Evolutionary conservation across 1,140 invertebrate genomes (phyloP).

Genomic region (Adelges cooleyi): DNA sequence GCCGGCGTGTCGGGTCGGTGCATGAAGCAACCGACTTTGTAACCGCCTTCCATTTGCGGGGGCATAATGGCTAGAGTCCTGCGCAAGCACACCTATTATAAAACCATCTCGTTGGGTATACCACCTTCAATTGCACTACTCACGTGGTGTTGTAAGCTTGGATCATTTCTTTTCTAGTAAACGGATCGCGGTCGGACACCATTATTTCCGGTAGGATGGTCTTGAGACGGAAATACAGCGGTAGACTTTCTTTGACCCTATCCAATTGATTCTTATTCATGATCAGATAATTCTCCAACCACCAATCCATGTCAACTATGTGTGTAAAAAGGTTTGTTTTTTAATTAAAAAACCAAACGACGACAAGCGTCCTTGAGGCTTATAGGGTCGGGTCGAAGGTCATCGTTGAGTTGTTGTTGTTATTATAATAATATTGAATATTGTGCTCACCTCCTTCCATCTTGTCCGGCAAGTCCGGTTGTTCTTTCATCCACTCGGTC

Average conservation of each 20-base stretch:
- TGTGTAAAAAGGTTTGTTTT: background rate
- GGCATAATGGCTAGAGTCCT: slow-evolving; percentile 3
- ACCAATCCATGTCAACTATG: slow-evolving; percentile 24
- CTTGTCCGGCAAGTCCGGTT: slow-evolving; percentile 1
- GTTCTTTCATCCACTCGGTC: slow-evolving; percentile 3
- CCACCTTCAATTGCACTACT: background rate
- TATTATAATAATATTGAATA: no score
- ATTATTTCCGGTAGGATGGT: slow-evolving; percentile 6
- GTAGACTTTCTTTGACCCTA: slow-evolving; percentile 19
- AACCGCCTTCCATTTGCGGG: background rate
- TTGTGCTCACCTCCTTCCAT: slow-evolving; percentile 28
- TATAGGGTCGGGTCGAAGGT: no score
- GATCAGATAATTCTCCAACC: slow-evolving; percentile 29
- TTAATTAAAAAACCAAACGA: no score
- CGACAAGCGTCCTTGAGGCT: no score
- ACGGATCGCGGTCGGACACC: slow-evolving; percentile 20
- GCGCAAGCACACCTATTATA: background rate
- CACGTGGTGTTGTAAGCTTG: background rate
- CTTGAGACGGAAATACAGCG: slow-evolving; percentile 28
- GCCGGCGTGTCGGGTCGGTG: background rate
- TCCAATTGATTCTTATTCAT: slow-evolving; percentile 27
- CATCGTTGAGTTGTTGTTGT: no score
- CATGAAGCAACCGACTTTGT: background rate
- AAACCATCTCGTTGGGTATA: background rate
- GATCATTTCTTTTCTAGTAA: background rate